phyloP scores from a whole-genome alignment of 1,140 invertebrate genomes.

The Leptopilina clavipes region DNA sequence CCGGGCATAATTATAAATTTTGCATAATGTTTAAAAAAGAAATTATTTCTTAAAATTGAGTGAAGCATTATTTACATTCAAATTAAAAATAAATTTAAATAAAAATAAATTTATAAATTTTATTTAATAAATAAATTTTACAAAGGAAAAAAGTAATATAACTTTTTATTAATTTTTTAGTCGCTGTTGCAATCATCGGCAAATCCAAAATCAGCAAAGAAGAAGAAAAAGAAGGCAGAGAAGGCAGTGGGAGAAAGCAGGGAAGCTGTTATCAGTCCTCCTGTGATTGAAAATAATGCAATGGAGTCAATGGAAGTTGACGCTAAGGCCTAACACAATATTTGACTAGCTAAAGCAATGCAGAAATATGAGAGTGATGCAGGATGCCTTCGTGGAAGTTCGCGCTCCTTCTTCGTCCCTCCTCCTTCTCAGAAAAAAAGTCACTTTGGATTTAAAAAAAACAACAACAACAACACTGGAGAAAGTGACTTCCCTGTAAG shows the following conservation, averaged over 20 bases:
- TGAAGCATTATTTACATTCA: no score
- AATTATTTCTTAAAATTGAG: no score
- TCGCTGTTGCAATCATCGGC: slow-evolving; percentile 84
- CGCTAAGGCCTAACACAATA: slow-evolving; percentile 76
- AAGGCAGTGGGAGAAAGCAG: slow-evolving; percentile 73
- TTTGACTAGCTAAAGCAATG: slow-evolving; percentile 44
- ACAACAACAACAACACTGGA: no score
- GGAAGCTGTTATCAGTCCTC: neutral
- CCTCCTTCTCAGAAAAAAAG: slow-evolving; percentile 10
- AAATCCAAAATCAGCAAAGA: slow-evolving; percentile 87
- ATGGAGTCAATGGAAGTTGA: slow-evolving; percentile 79
- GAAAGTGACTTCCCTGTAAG: neutral
- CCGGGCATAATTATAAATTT: no score
- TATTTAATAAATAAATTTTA: no score
- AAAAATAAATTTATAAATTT: no score
- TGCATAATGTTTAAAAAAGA: no score
- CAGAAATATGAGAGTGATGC: slow-evolving; percentile 50
- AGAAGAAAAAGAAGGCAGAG: slow-evolving; percentile 90
- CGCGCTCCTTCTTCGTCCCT: slow-evolving; percentile 22
- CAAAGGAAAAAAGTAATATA: no score
- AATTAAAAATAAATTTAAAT: no score
- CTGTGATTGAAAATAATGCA: slow-evolving; percentile 13
- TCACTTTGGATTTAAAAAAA: neutral
- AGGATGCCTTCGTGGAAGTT: slow-evolving; percentile 51
- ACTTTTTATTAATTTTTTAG: slow-evolving; percentile 70